Base-by-base conservation (phyloP, 2,888 invertebrate species). In the Coecobrya sp. region DNA sequence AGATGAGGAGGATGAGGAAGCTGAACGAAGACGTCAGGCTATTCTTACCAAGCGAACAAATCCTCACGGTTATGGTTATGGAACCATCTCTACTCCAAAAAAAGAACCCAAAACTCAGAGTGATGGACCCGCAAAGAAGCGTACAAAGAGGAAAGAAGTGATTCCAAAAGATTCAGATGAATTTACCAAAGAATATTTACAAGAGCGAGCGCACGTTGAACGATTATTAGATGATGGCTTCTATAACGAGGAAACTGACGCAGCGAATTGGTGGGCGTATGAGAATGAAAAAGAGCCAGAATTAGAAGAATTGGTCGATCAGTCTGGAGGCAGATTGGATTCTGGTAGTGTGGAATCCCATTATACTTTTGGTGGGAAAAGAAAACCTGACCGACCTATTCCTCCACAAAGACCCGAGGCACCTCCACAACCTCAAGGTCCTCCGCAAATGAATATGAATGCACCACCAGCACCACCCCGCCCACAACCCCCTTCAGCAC, bases 171-270 rank as follows among this genome's bases (percentile, higher is more conserved):
- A 86, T 45, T 81, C 92, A 19, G 81, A 79, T 3, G 93, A 93
- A n/a, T 89, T 91, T 11, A 86, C 86, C 59, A 93, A 92, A 62
- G 30, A 86, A 22, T 92, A 73, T 81, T 82, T 92, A 27, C 16
- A 27, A 19, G 93, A 93, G 42, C 82, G 79, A 73, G 70, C 89
- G 13, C 45, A 92, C 36, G 89, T 93, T 19, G 87, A 91, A 25
- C 73, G 36, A n/a, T 25, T 93, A 36, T 5, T 92, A 4, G 76
- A 85, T 5, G 89, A 93, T 49, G 88, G 90, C 0, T 70, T 87
- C 16, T 19, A 65, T 16, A 86, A 86, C 36, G 91, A 91, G 25
- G 73, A 86, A 0, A 42, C 68, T 22, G 89, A 90, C 3, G 11
- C 19, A 7, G 27, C 36, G 7, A 82, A 89, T 27, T 85, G 85